phyloP scores from a whole-genome alignment of 2,888 invertebrate species.

The Drosophila quinaria region DNA sequence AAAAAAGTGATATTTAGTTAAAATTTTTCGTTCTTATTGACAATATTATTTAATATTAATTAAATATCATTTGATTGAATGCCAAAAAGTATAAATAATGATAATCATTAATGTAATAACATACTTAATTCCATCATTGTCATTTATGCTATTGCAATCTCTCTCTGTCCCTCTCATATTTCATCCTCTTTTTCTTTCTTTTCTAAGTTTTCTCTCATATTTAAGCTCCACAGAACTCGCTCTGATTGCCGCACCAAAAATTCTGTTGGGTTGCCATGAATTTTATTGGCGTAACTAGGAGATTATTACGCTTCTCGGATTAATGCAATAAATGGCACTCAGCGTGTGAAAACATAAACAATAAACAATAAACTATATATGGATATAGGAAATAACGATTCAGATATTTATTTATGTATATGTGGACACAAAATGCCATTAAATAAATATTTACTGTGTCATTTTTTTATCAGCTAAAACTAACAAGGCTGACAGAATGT shows the following conservation, averaged over 20 bases:
- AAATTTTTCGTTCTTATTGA: background rate
- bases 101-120: no score
- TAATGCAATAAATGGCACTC: slow-evolving; percentile 55
- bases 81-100: no score
- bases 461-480: slow-evolving; percentile 23
- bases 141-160: background rate
- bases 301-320: slow-evolving; percentile 54
- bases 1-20: background rate
- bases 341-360: slow-evolving; percentile 30
- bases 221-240: slow-evolving; percentile 41
- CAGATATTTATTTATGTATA: slow-evolving; percentile 43
- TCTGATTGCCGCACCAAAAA: slow-evolving; percentile 7
- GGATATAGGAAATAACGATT: slow-evolving; percentile 19
- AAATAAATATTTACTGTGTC: slow-evolving; percentile 43
- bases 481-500: slow-evolving; percentile 20
- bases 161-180: background rate
- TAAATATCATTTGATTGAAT: no score
- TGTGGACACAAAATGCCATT: slow-evolving; percentile 39
- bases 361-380: slow-evolving; percentile 28
- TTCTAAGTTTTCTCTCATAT: slow-evolving; percentile 9
- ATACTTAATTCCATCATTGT: background rate
- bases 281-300: slow-evolving; percentile 39
- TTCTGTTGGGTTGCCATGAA: slow-evolving; percentile 1
- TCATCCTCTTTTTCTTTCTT: background rate
- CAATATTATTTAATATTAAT: no score